Evolutionary conservation across 2,888 invertebrate species (phyloP).

Genomic region (Cephalotes varians): DNA sequence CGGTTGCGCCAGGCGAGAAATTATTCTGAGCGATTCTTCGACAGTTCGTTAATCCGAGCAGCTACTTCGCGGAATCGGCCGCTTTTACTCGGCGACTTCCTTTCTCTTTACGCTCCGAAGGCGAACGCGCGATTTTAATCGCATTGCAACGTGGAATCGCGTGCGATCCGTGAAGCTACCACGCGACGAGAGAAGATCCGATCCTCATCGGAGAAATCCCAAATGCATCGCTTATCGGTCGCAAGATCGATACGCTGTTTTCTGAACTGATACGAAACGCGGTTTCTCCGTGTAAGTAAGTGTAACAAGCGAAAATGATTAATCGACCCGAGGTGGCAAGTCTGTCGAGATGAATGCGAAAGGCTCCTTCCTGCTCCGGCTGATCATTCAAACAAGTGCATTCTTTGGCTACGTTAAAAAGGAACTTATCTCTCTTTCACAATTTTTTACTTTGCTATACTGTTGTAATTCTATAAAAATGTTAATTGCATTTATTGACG

Average conservation of each 20-base stretch:
- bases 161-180: constrained; percentile 45
- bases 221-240: constrained; percentile 23
- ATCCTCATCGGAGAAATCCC: constrained; percentile 17
- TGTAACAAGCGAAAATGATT: constrained; percentile 41
- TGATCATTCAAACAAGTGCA: background rate
- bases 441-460: background rate
- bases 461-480: background rate
- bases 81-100: constrained; percentile 50
- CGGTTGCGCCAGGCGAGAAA: constrained; percentile 50
- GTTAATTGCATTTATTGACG: background rate
- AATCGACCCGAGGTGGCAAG: constrained; percentile 30
- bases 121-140: constrained; percentile 42
- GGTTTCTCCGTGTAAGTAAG: background rate
- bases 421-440: background rate
- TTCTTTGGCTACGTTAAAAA: background rate
- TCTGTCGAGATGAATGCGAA: constrained; percentile 26
- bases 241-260: constrained; percentile 44
- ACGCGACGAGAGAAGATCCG: background rate
- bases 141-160: constrained; percentile 38
- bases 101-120: constrained; percentile 46
- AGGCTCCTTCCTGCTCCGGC: constrained; percentile 10
- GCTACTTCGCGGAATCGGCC: constrained; percentile 50
- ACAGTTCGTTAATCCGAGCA: constrained; percentile 47
- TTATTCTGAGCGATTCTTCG: constrained; percentile 53
- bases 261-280: constrained; percentile 6